Evolutionary conservation across 2,888 invertebrate species (phyloP).

Genomic region (Steinernema hermaphroditum): DNA sequence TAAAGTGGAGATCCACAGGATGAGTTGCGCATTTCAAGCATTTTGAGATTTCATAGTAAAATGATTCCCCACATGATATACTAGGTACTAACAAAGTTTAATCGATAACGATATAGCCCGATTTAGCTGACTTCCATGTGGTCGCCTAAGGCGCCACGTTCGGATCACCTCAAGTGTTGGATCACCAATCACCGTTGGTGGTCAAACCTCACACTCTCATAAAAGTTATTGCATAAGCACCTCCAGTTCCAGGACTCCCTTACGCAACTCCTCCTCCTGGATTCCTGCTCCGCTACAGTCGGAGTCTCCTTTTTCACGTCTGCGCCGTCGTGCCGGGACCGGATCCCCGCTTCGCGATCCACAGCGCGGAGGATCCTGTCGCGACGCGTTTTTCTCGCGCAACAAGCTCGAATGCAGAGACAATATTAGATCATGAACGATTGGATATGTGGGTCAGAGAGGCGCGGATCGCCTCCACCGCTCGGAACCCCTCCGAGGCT

Average conservation of each 20-base stretch:
- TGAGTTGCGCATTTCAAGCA: too few species aligned
- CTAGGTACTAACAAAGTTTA: too few species aligned
- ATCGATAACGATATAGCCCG: too few species aligned
- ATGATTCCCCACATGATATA: too few species aligned
- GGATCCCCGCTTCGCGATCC: conserved; percentile 16
- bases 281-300: background rate
- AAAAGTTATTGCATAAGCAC: background rate
- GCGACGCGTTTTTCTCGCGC: conserved; percentile 23
- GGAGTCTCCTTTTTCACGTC: background rate
- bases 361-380: conserved; percentile 28
- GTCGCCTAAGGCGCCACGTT: too few species aligned
- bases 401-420: conserved; percentile 5
- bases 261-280: conserved; percentile 10
- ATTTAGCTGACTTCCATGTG: too few species aligned
- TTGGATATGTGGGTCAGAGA: conserved; percentile 22
- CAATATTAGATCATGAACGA: conserved; percentile 30
- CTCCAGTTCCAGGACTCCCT: background rate
- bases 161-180: too few species aligned
- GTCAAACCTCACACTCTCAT: too few species aligned
- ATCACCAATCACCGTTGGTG: too few species aligned
- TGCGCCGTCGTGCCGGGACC: conserved; percentile 6
- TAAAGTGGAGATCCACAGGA: too few species aligned
- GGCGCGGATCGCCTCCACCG: background rate
- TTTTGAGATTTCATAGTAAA: too few species aligned
- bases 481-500: background rate